Evolutionary conservation across 2,888 invertebrate genomes (phyloP).

Genomic region (Macrophya annulata): DNA sequence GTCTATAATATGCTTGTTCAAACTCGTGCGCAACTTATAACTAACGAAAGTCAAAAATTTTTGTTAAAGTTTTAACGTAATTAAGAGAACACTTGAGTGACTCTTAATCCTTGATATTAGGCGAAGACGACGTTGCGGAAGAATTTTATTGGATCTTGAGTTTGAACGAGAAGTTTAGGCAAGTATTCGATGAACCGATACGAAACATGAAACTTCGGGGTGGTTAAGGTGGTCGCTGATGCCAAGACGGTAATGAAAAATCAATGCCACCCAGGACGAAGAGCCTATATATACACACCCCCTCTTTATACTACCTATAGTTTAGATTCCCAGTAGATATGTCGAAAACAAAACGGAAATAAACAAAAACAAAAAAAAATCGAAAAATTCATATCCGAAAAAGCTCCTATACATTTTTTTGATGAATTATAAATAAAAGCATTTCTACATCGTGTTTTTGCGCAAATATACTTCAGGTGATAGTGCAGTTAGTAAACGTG

Average conservation of each 20-base stretch:
- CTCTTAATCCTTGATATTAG: constrained; percentile 22
- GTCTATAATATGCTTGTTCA: neutral
- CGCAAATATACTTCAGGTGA: neutral
- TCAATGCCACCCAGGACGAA: constrained; percentile 7
- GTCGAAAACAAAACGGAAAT: neutral
- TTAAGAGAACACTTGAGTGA: constrained; percentile 24
- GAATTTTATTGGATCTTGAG: constrained; percentile 35
- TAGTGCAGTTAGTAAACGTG: neutral
- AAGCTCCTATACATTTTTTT: neutral
- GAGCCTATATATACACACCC: neutral
- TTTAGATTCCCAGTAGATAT: neutral
- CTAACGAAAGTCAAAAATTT: neutral
- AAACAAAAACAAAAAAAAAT: neutral
- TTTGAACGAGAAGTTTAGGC: constrained; percentile 25
- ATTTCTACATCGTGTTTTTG: neutral
- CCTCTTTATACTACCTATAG: neutral
- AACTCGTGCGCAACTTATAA: neutral
- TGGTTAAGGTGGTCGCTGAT: constrained; percentile 11
- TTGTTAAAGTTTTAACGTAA: constrained; percentile 11
- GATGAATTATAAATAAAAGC: neutral
- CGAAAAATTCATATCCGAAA: neutral
- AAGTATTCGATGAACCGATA: constrained; percentile 23
- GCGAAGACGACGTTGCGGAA: constrained; percentile 30
- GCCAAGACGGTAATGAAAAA: constrained; percentile 44
- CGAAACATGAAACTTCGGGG: neutral